Evolutionary conservation across 2,888 invertebrate species (phyloP), one percentile per base, ranked within the genome.

Genomic region (Drosophila nigricruria): DNA sequence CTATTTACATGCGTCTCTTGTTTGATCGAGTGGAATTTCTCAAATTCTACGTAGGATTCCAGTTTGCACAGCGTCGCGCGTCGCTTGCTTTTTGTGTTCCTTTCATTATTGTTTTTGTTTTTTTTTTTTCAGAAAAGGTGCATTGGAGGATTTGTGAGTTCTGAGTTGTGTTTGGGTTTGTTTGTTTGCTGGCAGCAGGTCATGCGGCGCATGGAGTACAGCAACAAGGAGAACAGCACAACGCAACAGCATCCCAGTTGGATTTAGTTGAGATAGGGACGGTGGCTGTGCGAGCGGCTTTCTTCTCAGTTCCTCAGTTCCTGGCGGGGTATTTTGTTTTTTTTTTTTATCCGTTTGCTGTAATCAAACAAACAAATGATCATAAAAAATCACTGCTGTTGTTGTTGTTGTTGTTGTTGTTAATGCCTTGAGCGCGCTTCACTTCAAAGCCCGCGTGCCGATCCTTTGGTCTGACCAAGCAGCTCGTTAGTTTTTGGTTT

Each of bases 341-440:
- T 52, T 1, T 27, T 54, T 53, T 58, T 88, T 86, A 88, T 90
- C 70, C 86, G 78, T 82, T 88, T 86, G 81, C 85, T 73, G 73
- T 79, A 82, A 88, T 88, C 86, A 86, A 90, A 90, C 88, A 84
- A 73, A 68, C 77, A 77, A 79, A 80, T 82, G 80, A 73, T 84
- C 77, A 82, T 82, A 89, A 85, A 88, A 83, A 81, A 70, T 65
- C 40, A 38, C 34, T 16, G 34, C 23, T 50, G 59, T n/a, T 30
- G 36, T 12, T 43, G 62, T 8, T 43, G 30, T 30, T 52, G 42
- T 53, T 59, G 23, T 62, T 68, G 70, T 73, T 71, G 47, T 66
- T 69, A 27, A 42, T 89, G 82, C 77, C 82, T 67, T 63, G 61
- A 72, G 85, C 73, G 64, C 73, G 50, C 54, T 60, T 54, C 25